These are phyloP conservation scores for Ormyrus pomaceus DNA, from an alignment of 2,888 invertebrate species.

Conservation along the genomic window DNA sequence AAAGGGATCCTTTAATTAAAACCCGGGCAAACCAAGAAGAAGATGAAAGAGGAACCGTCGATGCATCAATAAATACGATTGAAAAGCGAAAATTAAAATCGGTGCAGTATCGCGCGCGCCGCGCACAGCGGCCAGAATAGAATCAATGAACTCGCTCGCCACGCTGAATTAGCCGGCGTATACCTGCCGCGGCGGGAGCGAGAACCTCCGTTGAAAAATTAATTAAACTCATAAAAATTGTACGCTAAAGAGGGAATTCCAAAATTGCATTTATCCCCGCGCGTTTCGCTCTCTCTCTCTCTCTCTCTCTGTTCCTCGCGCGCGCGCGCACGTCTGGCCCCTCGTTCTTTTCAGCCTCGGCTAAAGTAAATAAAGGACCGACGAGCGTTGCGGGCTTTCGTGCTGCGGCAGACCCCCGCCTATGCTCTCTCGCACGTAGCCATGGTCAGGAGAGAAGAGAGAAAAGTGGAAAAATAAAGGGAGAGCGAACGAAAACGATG, in stretches of 20 bases:
- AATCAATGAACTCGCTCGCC: slow-evolving; percentile 1
- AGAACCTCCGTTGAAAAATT: background rate
- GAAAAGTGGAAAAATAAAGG: background rate
- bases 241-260: slow-evolving; percentile 32
- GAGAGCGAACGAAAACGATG: slow-evolving; percentile 1
- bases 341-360: slow-evolving; percentile 33
- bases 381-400: slow-evolving; percentile 15
- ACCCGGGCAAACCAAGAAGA: background rate
- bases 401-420: background rate
- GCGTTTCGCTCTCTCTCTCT: background rate
- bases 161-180: background rate
- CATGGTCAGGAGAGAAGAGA: too few relatives aligned
- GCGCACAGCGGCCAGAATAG: too few relatives aligned
- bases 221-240: background rate
- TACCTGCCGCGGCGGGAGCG: too few relatives aligned
- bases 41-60: slow-evolving; percentile 10
- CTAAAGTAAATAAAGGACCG: slow-evolving; percentile 39
- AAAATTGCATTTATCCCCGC: slow-evolving; percentile 26
- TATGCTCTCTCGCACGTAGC: too few relatives aligned
- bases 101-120: background rate
- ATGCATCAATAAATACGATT: slow-evolving; percentile 21
- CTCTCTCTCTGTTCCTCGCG: too few relatives aligned
- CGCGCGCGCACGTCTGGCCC: background rate
- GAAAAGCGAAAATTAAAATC: slow-evolving; percentile 21
- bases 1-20: slow-evolving; percentile 39